phyloP scores from a whole-genome alignment of 2,113 vertebrate species.

The Grantiella picta region DNA sequence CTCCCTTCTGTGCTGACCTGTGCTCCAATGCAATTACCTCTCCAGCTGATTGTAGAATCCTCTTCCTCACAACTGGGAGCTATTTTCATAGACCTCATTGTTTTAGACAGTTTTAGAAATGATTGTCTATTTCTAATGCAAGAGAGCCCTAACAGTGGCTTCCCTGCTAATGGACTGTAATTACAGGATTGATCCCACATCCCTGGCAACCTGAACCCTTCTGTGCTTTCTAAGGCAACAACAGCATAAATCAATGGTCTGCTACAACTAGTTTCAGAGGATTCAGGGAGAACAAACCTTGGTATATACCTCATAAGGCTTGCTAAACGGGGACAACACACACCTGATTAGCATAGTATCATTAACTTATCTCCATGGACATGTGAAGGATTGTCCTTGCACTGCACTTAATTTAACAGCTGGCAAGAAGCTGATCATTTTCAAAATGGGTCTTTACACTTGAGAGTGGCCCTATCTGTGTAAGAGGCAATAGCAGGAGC shows the following conservation, averaged over 20 bases:
- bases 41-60: not conserved
- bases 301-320: not conserved
- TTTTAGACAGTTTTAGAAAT: conserved; percentile 49
- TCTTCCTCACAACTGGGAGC: conserved; percentile 33
- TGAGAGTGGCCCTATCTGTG: not conserved
- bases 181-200: conserved; percentile 60
- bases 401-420: conserved; percentile 34
- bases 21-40: conserved; percentile 13
- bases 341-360: conserved; percentile 1
- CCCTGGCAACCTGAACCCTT: conserved; percentile 27
- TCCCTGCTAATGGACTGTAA: conserved; percentile 57
- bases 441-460: conserved; percentile 22
- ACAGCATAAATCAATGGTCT: conserved; percentile 46
- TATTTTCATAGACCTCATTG: conserved; percentile 43
- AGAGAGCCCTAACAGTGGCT: conserved; percentile 22
- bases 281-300: conserved; percentile 5
- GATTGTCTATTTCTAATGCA: conserved; percentile 53
- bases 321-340: not conserved
- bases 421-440: conserved; percentile 39
- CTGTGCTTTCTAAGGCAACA: conserved; percentile 33
- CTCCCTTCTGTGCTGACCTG: conserved; percentile 5
- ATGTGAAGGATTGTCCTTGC: not conserved
- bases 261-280: not conserved
- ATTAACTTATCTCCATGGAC: not conserved
- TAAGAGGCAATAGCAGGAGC: not conserved